Evolutionary conservation across 2,888 invertebrate species (phyloP).

Genomic region (Andrena fulva): DNA sequence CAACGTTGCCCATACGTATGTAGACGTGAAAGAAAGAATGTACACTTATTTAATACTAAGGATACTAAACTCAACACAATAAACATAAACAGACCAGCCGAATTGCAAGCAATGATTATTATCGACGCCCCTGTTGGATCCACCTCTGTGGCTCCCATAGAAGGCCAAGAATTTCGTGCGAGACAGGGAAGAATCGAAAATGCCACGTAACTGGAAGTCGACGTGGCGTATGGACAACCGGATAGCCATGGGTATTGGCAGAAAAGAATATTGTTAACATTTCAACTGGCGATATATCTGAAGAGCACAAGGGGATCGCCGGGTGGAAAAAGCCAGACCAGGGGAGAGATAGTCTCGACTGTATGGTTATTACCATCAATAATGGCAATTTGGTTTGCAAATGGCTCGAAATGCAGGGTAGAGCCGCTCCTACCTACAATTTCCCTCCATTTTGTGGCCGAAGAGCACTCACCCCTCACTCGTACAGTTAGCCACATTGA

Average conservation of each 20-base stretch:
- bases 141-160: too few relatives aligned
- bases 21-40: too few relatives aligned
- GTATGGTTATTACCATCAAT: slow-evolving; percentile 84
- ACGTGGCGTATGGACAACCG: slow-evolving; percentile 19
- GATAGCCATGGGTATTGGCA: slow-evolving; percentile 56
- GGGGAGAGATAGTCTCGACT: slow-evolving; percentile 73
- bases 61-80: too few relatives aligned
- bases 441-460: slow-evolving; percentile 82
- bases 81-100: too few relatives aligned
- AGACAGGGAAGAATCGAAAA: slow-evolving; percentile 21
- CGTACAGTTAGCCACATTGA: slow-evolving; percentile 82
- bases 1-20: too few relatives aligned
- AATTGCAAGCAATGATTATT: too few relatives aligned
- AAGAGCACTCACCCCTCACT: slow-evolving; percentile 75
- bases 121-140: too few relatives aligned
- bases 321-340: slow-evolving; percentile 38
- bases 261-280: slow-evolving; percentile 73
- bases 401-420: slow-evolving; percentile 79
- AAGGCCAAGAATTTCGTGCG: background rate
- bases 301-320: slow-evolving; percentile 56
- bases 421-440: slow-evolving; percentile 81
- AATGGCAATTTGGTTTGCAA: slow-evolving; percentile 84
- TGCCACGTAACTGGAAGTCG: slow-evolving; percentile 17
- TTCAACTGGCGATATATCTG: slow-evolving; percentile 68
- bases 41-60: too few relatives aligned